Conservation (phyloP, 2,888 invertebrate species). For the Platerodrilus igneus region DNA sequence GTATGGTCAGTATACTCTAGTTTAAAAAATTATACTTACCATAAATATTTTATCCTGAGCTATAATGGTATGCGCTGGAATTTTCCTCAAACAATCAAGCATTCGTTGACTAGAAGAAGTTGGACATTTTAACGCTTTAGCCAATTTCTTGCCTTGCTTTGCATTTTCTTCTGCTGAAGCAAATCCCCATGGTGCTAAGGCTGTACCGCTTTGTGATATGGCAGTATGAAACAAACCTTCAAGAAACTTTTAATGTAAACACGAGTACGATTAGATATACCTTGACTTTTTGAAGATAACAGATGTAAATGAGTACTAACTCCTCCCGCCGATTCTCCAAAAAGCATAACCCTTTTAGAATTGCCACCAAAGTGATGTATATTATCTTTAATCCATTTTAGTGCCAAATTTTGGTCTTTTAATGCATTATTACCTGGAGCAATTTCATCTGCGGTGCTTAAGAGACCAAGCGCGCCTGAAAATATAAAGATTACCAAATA, state of each 20-base stretch:
- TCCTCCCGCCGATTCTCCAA: conserved; percentile 49
- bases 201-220: conserved; percentile 71
- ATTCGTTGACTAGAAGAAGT: conserved; percentile 50
- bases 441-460: conserved; percentile 39
- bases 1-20: no score
- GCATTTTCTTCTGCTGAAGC: conserved; percentile 55
- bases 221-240: conserved; percentile 65
- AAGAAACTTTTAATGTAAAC: no score
- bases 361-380: conserved; percentile 46
- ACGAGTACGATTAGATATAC: no score
- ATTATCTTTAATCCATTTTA: conserved; percentile 45
- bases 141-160: conserved; percentile 57
- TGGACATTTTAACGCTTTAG: conserved; percentile 58
- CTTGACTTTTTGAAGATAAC: conserved; percentile 44
- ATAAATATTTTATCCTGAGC: conserved; percentile 62
- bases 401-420: conserved; percentile 46
- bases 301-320: conserved; percentile 47
- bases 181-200: conserved; percentile 46
- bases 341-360: conserved; percentile 42
- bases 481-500: no score
- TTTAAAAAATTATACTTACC: conserved; percentile 58
- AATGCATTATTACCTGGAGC: conserved; percentile 48
- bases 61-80: conserved; percentile 60
- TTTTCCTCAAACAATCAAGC: conserved; percentile 60
- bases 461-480: conserved; percentile 45